Conservation (phyloP, 1,140 invertebrate genomes). For the Diachasma alloeum region DNA sequence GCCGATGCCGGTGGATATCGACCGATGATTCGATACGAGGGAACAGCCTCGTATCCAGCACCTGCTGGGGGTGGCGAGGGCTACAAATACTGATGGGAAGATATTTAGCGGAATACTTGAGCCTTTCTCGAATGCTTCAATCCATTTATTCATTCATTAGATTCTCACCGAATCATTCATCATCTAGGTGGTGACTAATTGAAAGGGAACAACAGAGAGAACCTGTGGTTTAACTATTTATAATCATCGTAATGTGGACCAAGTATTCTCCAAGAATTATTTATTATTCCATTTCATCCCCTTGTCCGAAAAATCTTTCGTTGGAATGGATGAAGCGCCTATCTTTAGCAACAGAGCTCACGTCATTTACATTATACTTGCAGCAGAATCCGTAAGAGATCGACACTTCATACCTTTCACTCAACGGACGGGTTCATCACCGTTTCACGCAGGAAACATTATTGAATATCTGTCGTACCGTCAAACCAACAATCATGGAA, state of each 20-base stretch:
- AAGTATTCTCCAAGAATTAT: background rate
- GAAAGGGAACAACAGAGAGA: background rate
- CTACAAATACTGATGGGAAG: conserved; percentile 64
- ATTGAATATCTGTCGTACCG: background rate
- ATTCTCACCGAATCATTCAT: background rate
- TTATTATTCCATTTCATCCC: background rate
- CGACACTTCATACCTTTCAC: conserved; percentile 16
- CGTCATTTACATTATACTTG: background rate
- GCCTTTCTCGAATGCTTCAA: conserved; percentile 35
- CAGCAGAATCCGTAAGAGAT: background rate
- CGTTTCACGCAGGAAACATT: background rate
- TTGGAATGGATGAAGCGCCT: background rate
- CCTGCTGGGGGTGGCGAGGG: conserved; percentile 54
- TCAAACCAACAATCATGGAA: background rate
- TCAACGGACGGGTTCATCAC: background rate
- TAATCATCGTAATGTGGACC: background rate
- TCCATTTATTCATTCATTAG: background rate
- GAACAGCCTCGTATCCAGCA: conserved; percentile 63
- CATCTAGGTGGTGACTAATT: background rate
- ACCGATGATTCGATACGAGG: conserved; percentile 75
- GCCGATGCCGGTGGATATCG: conserved; percentile 73
- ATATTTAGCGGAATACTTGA: conserved; percentile 32
- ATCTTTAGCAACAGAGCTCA: background rate
- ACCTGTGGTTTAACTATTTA: background rate
- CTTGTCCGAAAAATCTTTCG: no score